Base-by-base conservation (phyloP, 2,797 vertebrate genomes). In the Microcaecilia unicolor region DNA sequence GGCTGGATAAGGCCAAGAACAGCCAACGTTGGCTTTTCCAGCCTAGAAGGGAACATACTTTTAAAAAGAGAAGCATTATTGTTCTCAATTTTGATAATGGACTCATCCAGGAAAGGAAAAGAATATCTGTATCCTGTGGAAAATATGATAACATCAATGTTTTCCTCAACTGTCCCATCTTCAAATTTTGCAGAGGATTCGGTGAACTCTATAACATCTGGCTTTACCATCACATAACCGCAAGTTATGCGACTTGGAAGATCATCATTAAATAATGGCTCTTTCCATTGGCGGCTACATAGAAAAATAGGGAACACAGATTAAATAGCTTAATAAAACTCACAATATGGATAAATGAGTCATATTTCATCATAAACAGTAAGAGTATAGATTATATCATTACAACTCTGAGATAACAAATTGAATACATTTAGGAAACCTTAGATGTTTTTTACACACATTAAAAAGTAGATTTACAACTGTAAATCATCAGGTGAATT, bases 81-180 rank as follows among this genome's bases (percentile, higher is more conserved):
- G 0, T 62, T 34, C 1, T 67, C 56, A 37, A 65, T 18, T 6
- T 47, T 55, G 31, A 37, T 20, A 25, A 89, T 30, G 0, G 70
- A 59, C 12, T 76, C 48, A 27, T 89, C 81, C 0, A 93, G 58
- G 61, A 90, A 90, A 28, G 83, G 79, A 55, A 90, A 87, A 1
- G 71, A 53, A 42, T 55, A 76, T 13, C 25, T 38, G 43, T 88
- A 92, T 14, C 89, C 89, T 0, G 88, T 92, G 28, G 83, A 55
- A 52, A 89, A 89, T 44, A 92, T 65, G 46, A 90, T 79, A 3
- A 58, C 40, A 1, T 90, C 85, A 0, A 91, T 75, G 56, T 84
- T 53, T 15, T 78, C 67, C 41, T 80, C 66, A 0, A 33, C 5
- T 1, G 80, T 88, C 10, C 81, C 85, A 0, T 93, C 88, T 13